Evolutionary conservation across 2,888 invertebrate genomes (phyloP).

Genomic region (Heliconius aoede): DNA sequence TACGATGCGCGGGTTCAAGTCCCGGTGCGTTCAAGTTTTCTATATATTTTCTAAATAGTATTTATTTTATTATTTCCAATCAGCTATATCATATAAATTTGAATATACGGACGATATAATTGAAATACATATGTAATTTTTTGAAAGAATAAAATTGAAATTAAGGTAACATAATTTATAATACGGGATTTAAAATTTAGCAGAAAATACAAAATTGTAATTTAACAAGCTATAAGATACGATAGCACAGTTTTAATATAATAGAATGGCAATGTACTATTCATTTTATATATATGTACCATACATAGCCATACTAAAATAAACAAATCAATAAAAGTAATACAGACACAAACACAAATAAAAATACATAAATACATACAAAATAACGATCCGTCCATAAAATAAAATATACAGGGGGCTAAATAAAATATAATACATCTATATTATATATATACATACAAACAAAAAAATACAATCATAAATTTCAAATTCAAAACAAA

Average conservation of each 20-base stretch:
- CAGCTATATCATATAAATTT: background rate
- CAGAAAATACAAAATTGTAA: background rate
- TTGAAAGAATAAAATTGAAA: background rate
- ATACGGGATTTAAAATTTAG: background rate
- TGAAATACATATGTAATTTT: background rate
- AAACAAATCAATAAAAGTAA: background rate
- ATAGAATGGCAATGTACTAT: background rate
- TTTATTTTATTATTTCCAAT: background rate
- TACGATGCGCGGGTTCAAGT: background rate
- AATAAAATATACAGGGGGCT: constrained; percentile 50
- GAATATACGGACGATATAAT: background rate
- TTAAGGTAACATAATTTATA: background rate
- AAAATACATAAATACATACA: too few relatives aligned
- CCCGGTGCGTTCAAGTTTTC: background rate
- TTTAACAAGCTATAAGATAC: background rate
- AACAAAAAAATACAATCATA: background rate
- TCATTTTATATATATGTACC: background rate
- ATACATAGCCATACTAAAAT: background rate
- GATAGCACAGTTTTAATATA: background rate
- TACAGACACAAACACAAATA: too few relatives aligned
- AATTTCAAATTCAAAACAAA: background rate
- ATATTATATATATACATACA: background rate
- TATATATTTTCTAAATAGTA: background rate
- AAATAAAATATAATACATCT: too few relatives aligned
- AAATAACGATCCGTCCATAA: background rate